These are phyloP conservation scores for Varecia variegata DNA, from an alignment of 2,797 vertebrate species.

Conservation along the genomic window DNA sequence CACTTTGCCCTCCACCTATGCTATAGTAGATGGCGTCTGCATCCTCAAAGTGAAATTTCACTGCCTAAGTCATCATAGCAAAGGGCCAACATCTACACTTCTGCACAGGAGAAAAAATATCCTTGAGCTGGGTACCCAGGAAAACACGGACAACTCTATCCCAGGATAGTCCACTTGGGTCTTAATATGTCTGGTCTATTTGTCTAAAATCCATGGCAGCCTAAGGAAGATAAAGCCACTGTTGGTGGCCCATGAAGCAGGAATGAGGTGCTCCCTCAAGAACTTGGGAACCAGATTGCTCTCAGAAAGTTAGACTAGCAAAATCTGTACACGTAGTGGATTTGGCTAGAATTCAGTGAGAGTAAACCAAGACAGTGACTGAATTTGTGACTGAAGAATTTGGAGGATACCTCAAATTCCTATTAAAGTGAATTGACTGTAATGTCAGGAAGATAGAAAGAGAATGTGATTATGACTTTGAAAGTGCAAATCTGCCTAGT, in stretches of 20 bases:
- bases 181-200: neutral
- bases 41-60: neutral
- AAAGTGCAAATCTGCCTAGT: neutral
- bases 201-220: neutral
- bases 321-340: neutral
- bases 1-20: neutral
- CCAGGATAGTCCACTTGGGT: neutral
- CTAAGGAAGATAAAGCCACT: neutral
- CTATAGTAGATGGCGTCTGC: neutral
- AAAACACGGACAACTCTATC: neutral
- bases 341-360: neutral
- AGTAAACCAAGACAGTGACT: neutral
- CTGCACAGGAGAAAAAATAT: neutral
- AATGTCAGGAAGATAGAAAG: neutral
- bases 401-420: neutral
- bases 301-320: neutral
- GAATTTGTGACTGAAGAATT: neutral
- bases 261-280: neutral
- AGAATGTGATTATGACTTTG: neutral
- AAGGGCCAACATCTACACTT: neutral
- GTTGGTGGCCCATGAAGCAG: neutral
- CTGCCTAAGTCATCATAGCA: neutral
- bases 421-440: neutral
- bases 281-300: neutral
- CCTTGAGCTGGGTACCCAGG: neutral